A percentile compares a stretch with the other conserved stretches of the same genome.
Conservation (phyloP, 2,797 vertebrate species). For the Sebastes trivittatus region DNA sequence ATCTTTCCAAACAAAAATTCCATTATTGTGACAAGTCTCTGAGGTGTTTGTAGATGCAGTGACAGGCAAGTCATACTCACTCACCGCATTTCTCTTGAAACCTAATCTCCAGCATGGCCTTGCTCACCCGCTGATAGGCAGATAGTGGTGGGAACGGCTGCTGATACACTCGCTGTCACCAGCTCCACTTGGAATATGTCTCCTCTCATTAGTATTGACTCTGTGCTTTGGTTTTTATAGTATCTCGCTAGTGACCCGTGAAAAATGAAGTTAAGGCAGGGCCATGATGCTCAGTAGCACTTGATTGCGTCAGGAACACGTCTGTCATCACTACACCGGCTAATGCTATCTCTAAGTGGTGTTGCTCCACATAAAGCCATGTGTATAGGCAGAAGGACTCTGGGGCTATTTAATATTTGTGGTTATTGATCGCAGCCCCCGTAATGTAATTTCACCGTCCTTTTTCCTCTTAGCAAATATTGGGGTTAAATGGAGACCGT, state of each 20-base stretch:
- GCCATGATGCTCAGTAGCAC: constrained; percentile 54
- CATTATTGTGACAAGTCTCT: constrained; percentile 80
- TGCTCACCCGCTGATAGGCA: constrained; percentile 76
- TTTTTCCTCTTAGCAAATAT: constrained; percentile 79
- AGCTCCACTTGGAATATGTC: constrained; percentile 64
- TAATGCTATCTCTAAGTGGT: constrained; percentile 45
- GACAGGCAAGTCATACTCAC: constrained; percentile 76
- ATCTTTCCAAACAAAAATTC: constrained; percentile 76
- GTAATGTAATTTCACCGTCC: constrained; percentile 75
- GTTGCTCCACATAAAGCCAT: constrained; percentile 45
- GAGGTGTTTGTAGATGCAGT: constrained; percentile 79
- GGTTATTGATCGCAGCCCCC: constrained; percentile 74
- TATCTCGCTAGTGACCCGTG: constrained; percentile 59
- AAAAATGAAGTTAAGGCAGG: constrained; percentile 53
- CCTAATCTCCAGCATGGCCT: constrained; percentile 78
- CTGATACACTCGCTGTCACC: constrained; percentile 70
- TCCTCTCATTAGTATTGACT: constrained; percentile 74
- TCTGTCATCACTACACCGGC: constrained; percentile 38
- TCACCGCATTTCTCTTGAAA: constrained; percentile 76
- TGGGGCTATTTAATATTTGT: constrained; percentile 73
- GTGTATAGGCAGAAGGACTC: constrained; percentile 45
- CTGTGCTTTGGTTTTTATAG: constrained; percentile 59
- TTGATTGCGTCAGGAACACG: constrained; percentile 56
- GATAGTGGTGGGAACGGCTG: constrained; percentile 62
- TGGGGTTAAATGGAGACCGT: constrained; percentile 74